Evolutionary conservation across 2,888 invertebrate species (phyloP).

Genomic region (Euclidia mi): DNA sequence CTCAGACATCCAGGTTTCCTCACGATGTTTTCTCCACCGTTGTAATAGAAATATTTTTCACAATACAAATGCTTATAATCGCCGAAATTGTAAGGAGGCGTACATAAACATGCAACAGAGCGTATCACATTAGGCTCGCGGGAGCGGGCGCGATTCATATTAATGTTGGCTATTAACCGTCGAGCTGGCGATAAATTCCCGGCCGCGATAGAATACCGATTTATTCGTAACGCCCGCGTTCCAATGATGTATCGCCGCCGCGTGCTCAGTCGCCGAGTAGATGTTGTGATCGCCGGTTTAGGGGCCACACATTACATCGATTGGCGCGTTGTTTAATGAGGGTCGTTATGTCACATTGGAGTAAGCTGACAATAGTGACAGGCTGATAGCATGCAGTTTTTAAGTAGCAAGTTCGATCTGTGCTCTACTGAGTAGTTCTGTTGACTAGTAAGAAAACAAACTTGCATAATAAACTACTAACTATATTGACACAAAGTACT

Average conservation of each 20-base stretch:
- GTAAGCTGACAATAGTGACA: too few relatives aligned
- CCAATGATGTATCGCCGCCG: slow-evolving; percentile 54
- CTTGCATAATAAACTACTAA: too few relatives aligned
- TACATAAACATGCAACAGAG: slow-evolving; percentile 52
- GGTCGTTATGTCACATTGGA: too few relatives aligned
- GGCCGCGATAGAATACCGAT: slow-evolving; percentile 77
- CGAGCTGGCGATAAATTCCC: slow-evolving; percentile 71
- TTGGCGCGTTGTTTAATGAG: background rate
- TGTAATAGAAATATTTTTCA: too few relatives aligned
- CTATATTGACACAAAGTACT: too few relatives aligned
- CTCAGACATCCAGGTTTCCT: too few relatives aligned
- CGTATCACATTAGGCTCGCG: slow-evolving; percentile 51
- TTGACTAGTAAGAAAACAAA: too few relatives aligned
- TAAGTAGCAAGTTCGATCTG: too few relatives aligned
- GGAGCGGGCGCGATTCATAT: slow-evolving; percentile 70
- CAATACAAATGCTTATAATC: slow-evolving; percentile 33
- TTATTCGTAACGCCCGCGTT: slow-evolving; percentile 68
- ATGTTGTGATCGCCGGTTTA: slow-evolving; percentile 55
- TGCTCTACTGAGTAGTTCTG: too few relatives aligned
- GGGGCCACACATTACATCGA: slow-evolving; percentile 39
- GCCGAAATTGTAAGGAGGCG: slow-evolving; percentile 44
- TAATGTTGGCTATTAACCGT: slow-evolving; percentile 79
- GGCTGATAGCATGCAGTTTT: too few relatives aligned
- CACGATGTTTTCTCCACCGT: too few relatives aligned
- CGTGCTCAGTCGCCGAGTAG: slow-evolving; percentile 51